These are phyloP conservation scores for Dyspetes luteomarginatus DNA, from an alignment of 2,888 invertebrate species.

Conservation along the genomic window DNA sequence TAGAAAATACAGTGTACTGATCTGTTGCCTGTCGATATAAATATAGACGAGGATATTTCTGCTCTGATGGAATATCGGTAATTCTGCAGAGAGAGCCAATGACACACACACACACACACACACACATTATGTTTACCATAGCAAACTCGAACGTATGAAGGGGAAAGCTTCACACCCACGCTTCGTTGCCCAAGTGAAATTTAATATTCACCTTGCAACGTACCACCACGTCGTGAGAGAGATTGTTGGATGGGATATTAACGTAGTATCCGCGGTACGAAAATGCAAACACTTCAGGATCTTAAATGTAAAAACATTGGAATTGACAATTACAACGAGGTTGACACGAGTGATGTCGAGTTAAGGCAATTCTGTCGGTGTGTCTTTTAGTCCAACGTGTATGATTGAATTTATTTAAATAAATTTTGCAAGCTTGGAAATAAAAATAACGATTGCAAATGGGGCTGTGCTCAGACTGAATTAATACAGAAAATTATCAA, in stretches of 20 bases:
- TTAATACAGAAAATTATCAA: too few relatives aligned
- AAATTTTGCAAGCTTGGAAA: too few relatives aligned
- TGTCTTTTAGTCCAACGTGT: too few relatives aligned
- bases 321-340: not conserved
- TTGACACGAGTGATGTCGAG: not conserved
- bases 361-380: not conserved
- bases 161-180: conserved; percentile 43
- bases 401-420: too few relatives aligned
- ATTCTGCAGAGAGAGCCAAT: not conserved
- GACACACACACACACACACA: too few relatives aligned
- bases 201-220: conserved; percentile 41
- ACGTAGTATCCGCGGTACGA: not conserved
- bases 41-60: conserved; percentile 17
- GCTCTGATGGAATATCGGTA: not conserved
- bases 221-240: not conserved
- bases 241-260: not conserved
- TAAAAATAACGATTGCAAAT: too few relatives aligned
- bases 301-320: not conserved
- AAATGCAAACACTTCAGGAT: not conserved
- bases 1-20: too few relatives aligned
- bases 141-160: not conserved
- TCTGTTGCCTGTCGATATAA: not conserved
- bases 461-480: too few relatives aligned
- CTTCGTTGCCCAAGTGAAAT: conserved; percentile 42
- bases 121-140: not conserved